Conservation (phyloP, 1,140 invertebrate species). For the Ruditapes philippinarum region DNA sequence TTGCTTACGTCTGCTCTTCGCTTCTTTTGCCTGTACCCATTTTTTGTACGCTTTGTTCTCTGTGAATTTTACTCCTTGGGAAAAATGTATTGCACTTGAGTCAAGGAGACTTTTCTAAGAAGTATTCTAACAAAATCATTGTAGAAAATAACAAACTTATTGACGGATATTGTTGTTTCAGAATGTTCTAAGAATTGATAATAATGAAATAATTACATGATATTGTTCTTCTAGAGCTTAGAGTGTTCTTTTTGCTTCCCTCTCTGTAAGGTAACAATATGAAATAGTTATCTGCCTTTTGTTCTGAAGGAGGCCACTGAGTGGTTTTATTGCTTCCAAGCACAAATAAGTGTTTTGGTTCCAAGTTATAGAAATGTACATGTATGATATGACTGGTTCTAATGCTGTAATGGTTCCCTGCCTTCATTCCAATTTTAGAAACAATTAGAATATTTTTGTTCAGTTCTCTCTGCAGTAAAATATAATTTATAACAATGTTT, state of each 20-base stretch:
- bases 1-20: constrained; percentile 26
- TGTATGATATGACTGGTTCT: too few relatives aligned
- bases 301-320: not conserved
- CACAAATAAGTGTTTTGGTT: too few relatives aligned
- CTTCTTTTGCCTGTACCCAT: not conserved
- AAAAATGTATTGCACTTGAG: not conserved
- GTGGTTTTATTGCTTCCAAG: not conserved
- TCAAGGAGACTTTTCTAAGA: not conserved
- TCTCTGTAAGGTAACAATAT: not conserved
- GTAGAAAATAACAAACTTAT: not conserved
- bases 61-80: not conserved
- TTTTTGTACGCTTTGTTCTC: not conserved
- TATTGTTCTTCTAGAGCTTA: constrained; percentile 2
- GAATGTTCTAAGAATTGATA: too few relatives aligned
- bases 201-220: not conserved
- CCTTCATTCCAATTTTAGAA: too few relatives aligned
- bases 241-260: constrained; percentile 13
- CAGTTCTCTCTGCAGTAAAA: too few relatives aligned
- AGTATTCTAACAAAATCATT: constrained; percentile 1
- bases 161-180: not conserved
- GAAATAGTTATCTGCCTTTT: not conserved
- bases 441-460: too few relatives aligned
- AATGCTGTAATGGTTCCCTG: too few relatives aligned
- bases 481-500: too few relatives aligned
- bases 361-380: too few relatives aligned